Evolutionary conservation across 1,140 invertebrate genomes (phyloP), one percentile per base, ranked within the genome.

Genomic region (Polypedilum vanderplanki): DNA sequence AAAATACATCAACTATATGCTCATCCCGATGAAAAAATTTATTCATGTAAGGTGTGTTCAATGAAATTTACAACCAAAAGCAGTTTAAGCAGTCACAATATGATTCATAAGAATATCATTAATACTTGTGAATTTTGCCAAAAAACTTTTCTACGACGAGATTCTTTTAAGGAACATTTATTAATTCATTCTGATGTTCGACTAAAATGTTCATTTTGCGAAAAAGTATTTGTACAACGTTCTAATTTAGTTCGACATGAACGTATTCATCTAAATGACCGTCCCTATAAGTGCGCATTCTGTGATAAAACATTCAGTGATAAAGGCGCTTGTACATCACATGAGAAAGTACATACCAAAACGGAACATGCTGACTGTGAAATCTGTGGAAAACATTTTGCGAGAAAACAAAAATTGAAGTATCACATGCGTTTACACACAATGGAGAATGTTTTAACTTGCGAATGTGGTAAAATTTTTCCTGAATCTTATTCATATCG

Each of bases 171-270:
- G 76, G 86, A 87, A 77, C 86, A 87, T 80, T 78, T 86, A 0
- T 79, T 85, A 75, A 87, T 87, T 76, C 86, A 87, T 80, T 83
- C 83, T 75, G 86, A 85, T 0, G 85, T 85, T 7, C 81, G 84
- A 0, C 85, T 86, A 78, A 84, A 85, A 76, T 87, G 85, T 78
- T 85, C 85, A 40, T 85, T 86, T 79, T 87, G 86, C 78, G 82
- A 85, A 18, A 85, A 85, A 81, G 81, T 84, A 20, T 86, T 87
- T 82, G 85, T 86, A 24, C 86, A 87, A 76, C 83, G 85, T 73
- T 86, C 85, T 64, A 87, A 87, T 80, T 84, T 86, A 80, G 79
- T 86, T 73, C 82, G 86, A 0, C 86, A 87, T 79, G 85, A 86
- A 76, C 82, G 86, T 0, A 81, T 85, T 4, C 86, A 87, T 78